A percentile compares a stretch with the other conserved stretches of the same genome.
phyloP scores from a whole-genome alignment of 2,113 vertebrate species.

The Periophthalmus modestus region DNA sequence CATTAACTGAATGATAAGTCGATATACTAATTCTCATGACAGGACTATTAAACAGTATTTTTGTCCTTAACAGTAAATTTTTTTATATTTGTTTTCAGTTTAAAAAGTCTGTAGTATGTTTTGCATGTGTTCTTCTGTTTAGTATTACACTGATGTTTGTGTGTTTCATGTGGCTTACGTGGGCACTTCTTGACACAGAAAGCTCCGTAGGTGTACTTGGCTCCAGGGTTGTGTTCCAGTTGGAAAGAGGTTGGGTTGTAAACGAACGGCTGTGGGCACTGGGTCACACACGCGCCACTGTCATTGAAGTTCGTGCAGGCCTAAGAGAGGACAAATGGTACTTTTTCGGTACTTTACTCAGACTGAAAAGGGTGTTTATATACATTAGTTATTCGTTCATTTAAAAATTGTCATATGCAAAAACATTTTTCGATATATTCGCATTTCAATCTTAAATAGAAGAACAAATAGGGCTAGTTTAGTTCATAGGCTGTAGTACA shows the following conservation, averaged over 20 bases:
- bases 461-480: too few species aligned
- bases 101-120: too few species aligned
- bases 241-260: slow-evolving; percentile 98
- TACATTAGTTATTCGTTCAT: not conserved
- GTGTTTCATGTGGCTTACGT: slow-evolving; percentile 78
- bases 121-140: not conserved
- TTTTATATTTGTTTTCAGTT: too few species aligned
- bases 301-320: slow-evolving; percentile 99
- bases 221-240: slow-evolving; percentile 91
- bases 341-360: slow-evolving; percentile 5
- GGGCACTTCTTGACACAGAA: slow-evolving; percentile 99
- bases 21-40: too few species aligned
- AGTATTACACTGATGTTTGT: not conserved
- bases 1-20: too few species aligned
- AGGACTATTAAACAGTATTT: too few species aligned
- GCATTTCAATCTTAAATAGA: too few species aligned
- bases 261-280: slow-evolving; percentile 95
- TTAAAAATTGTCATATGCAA: not conserved
- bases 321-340: slow-evolving; percentile 66
- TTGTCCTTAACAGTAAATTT: too few species aligned
- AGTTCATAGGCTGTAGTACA: too few species aligned
- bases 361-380: not conserved
- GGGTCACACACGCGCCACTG: slow-evolving; percentile 95
- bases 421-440: too few species aligned
- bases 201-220: slow-evolving; percentile 97